Evolutionary conservation across 2,797 vertebrate species (phyloP), one percentile per base, ranked within the genome.

Genomic region (Parauchenoglanis punctatus): DNA sequence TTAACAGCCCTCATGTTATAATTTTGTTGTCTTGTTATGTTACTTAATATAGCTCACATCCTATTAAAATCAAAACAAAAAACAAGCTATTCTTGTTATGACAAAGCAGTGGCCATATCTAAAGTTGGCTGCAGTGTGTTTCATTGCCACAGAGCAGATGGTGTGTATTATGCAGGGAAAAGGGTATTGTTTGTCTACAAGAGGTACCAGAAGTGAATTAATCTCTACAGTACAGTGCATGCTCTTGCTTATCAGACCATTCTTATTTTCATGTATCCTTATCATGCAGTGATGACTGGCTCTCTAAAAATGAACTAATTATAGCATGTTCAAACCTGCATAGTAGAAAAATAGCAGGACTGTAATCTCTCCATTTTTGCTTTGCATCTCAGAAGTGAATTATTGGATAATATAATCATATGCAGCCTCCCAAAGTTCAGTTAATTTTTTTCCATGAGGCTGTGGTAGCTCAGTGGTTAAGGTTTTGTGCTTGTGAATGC

Each of bases 11-110:
- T 88, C 88, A 92, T 91, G 91, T 95, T 96, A 93, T 96, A 96
- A 95, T 96, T 95, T 95, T 92, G 93, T 92, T 89, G 94, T 94
- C 95, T 94, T 96, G 95, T 96, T 96, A 93, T 95, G 95, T 94
- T 95, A 95, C 95, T 94, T 96, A 96, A 96, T 95, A 96, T 96
- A 96, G 95, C 95, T 92, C 90, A 85, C 88, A 85, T 92, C 93
- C 95, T 95, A 96, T 95, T 95, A 96, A 96, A 95, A 94, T 2
- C 35, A 2, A 40, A 40, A 40, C 35, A 40, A 40, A 40, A 40
- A 40, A 40, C 91, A 92, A 94, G 94, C 95, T 95, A 96, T 94
- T 94, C 91, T 93, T 88, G 92, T 94, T 94, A 94, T 95, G 94
- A 96, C 95, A 95, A 95, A 96, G 94, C 95, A 94, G 90, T 92